Evolutionary conservation across 2,888 invertebrate genomes (phyloP).

Genomic region (Eupithecia pulchellata): DNA sequence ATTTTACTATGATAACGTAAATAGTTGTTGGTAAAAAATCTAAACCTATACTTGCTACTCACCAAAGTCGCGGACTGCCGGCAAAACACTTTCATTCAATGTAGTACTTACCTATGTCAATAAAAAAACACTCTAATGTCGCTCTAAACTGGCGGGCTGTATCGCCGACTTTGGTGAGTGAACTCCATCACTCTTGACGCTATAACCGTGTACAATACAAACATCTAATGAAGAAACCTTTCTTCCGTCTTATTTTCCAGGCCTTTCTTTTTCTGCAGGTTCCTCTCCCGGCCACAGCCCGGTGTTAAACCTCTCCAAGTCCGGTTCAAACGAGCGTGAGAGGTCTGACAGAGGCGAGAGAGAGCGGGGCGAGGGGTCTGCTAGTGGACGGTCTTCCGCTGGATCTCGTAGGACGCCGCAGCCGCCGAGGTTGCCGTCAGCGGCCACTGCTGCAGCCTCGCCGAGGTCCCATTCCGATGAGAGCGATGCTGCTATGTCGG

Average conservation of each 20-base stretch:
- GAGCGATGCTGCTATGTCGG: slow-evolving; percentile 93
- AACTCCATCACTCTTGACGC: too few species aligned
- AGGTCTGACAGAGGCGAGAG: slow-evolving; percentile 83
- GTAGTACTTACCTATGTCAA: too few species aligned
- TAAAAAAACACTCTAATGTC: too few species aligned
- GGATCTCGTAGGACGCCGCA: slow-evolving; percentile 86
- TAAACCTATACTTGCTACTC: too few species aligned
- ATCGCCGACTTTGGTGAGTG: background rate
- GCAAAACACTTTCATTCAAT: too few species aligned
- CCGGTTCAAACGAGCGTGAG: slow-evolving; percentile 91
- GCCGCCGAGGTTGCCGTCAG: slow-evolving; percentile 82
- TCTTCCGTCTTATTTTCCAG: slow-evolving; percentile 45
- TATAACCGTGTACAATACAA: background rate
- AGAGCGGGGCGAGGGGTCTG: slow-evolving; percentile 76
- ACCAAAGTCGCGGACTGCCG: too few species aligned
- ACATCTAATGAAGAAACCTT: slow-evolving; percentile 11
- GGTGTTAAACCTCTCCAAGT: slow-evolving; percentile 95
- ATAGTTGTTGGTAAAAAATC: too few species aligned
- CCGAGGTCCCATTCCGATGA: slow-evolving; percentile 91
- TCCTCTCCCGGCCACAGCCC: slow-evolving; percentile 96
- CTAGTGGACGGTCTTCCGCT: slow-evolving; percentile 85
- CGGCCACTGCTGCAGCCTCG: slow-evolving; percentile 86
- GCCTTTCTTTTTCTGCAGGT: slow-evolving; percentile 77
- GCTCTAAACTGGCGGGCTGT: background rate
- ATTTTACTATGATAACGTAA: background rate